Percentiles rank a stretch among this genome's conserved stretches.
phyloP scores from a whole-genome alignment of 2,888 invertebrate genomes.

The Asteroscopus sphinx region DNA sequence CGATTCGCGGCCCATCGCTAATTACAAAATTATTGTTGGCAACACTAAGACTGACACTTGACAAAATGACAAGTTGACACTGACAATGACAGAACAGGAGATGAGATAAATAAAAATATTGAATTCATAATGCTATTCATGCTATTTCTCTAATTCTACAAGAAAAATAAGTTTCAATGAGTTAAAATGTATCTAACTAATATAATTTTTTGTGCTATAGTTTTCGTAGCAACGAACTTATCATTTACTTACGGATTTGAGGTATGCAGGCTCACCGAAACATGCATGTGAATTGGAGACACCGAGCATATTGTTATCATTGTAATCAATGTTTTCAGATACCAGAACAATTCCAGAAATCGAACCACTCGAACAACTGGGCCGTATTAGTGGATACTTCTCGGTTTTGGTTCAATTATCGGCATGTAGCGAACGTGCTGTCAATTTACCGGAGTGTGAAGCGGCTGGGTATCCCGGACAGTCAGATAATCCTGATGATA shows the following conservation, averaged over 20 bases:
- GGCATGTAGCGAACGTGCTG: conserved; percentile 99
- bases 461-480: conserved; percentile 99
- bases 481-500: conserved; percentile 99
- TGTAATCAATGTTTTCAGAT: conserved; percentile 70
- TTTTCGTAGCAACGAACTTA: conserved; percentile 25
- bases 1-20: not conserved
- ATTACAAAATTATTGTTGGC: not conserved
- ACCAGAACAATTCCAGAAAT: conserved; percentile 89
- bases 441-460: conserved; percentile 99
- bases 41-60: no score
- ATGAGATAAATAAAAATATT: no score
- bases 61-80: no score
- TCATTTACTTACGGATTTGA: conserved; percentile 40
- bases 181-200: conserved; percentile 30
- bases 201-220: conserved; percentile 13
- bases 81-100: conserved; percentile 9
- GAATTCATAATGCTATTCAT: conserved; percentile 11
- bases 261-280: conserved; percentile 16
- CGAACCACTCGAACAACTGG: conserved; percentile 99
- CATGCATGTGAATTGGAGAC: not conserved
- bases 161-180: not conserved
- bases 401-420: conserved; percentile 99
- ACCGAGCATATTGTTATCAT: not conserved
- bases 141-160: not conserved
- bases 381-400: conserved; percentile 99